These are phyloP conservation scores for Archivesica marissinica DNA, from an alignment of 1,140 invertebrate genomes.

Conservation along the genomic window DNA sequence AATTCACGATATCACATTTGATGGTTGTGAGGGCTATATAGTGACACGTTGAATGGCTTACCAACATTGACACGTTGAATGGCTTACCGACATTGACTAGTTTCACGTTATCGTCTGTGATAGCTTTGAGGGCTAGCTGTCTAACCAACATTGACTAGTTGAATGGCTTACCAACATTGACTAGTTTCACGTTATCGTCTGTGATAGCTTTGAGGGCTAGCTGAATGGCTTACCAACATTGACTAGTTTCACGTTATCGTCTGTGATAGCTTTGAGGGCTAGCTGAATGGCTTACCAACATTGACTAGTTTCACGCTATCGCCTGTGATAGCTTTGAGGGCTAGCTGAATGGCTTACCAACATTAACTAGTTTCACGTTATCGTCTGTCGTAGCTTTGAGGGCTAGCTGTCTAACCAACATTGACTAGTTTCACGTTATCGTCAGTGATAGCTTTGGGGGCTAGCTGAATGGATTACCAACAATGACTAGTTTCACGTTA, in stretches of 20 bases:
- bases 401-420: slow-evolving; percentile 95
- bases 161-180: slow-evolving; percentile 96
- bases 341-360: slow-evolving; percentile 94
- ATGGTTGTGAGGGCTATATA: too few species aligned
- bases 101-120: slow-evolving; percentile 97
- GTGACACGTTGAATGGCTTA: too few species aligned
- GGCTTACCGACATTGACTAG: slow-evolving; percentile 98
- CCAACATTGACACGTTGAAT: too few species aligned
- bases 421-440: slow-evolving; percentile 99
- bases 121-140: slow-evolving; percentile 96
- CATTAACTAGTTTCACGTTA: slow-evolving; percentile 98
- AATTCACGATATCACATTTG: too few species aligned
- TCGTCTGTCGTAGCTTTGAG: slow-evolving; percentile 97
- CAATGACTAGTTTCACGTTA: slow-evolving; percentile 98
- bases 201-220: slow-evolving; percentile 97
- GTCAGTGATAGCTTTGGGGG: slow-evolving; percentile 96
- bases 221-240: slow-evolving; percentile 96
- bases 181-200: slow-evolving; percentile 97
- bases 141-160: too few species aligned
- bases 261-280: slow-evolving; percentile 96
- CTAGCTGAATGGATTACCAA: slow-evolving; percentile 94
- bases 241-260: slow-evolving; percentile 98
- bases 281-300: slow-evolving; percentile 94
- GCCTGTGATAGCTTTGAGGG: slow-evolving; percentile 96
- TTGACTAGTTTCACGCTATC: slow-evolving; percentile 99